A percentile compares a stretch with the other conserved stretches of the same genome.
phyloP scores from a whole-genome alignment of 2,888 invertebrate species.

The Scaptomyza cyrtandrae region DNA sequence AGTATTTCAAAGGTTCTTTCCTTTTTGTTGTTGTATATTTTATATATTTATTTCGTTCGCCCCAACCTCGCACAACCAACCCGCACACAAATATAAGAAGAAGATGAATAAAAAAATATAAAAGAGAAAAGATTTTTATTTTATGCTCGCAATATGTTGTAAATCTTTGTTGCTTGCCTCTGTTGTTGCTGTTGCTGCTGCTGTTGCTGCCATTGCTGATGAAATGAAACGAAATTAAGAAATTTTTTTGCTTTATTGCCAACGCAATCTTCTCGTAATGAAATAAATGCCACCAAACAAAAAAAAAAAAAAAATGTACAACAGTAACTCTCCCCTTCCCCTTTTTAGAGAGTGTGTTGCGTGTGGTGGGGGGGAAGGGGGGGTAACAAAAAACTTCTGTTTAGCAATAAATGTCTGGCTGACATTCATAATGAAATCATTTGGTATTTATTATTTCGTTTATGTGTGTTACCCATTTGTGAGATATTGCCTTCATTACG shows the following conservation, averaged over 20 bases:
- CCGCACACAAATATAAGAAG: not conserved
- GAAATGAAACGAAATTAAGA: constrained; percentile 78
- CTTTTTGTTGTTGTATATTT: constrained; percentile 20
- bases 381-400: constrained; percentile 6
- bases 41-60: constrained; percentile 66
- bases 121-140: constrained; percentile 69
- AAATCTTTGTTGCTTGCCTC: constrained; percentile 66
- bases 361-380: not conserved
- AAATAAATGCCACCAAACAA: constrained; percentile 68
- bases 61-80: not conserved
- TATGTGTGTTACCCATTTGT: constrained; percentile 66
- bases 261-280: constrained; percentile 71
- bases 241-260: constrained; percentile 61
- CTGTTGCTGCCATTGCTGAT: constrained; percentile 51
- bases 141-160: constrained; percentile 75
- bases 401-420: constrained; percentile 58
- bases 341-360: not conserved
- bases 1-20: constrained; percentile 53
- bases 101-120: not conserved
- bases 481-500: constrained; percentile 71
- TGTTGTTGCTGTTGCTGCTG: constrained; percentile 37
- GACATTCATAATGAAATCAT: constrained; percentile 76
- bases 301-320: not conserved
- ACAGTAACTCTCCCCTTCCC: not conserved
- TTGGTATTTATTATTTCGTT: constrained; percentile 77